phyloP scores from a whole-genome alignment of 2,888 invertebrate species.

The Ormia ochracea region DNA sequence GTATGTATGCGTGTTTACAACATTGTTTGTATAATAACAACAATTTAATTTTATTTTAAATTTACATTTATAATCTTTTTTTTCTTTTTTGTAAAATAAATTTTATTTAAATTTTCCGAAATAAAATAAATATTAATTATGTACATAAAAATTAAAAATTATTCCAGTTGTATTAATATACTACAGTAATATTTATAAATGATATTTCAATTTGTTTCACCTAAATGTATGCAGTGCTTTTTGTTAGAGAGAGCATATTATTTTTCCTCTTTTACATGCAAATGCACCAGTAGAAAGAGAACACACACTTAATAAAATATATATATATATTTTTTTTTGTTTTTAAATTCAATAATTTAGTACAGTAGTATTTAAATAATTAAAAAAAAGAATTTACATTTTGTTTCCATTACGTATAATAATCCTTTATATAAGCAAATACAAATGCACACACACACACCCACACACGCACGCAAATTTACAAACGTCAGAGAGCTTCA shows the following conservation, averaged over 20 bases:
- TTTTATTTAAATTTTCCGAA: too few relatives aligned
- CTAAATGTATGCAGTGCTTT: too few relatives aligned
- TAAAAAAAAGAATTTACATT: not conserved
- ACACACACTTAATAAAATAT: not conserved
- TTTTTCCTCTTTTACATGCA: too few relatives aligned
- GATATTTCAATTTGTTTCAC: too few relatives aligned
- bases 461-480: not conserved
- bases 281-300: not conserved
- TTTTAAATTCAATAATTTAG: not conserved
- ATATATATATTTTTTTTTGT: not conserved
- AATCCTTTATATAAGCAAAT: not conserved
- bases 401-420: not conserved
- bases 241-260: too few relatives aligned
- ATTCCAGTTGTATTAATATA: too few relatives aligned
- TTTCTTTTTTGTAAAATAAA: too few relatives aligned
- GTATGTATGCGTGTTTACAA: not conserved
- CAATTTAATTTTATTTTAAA: too few relatives aligned
- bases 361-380: not conserved
- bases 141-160: too few relatives aligned
- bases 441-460: not conserved
- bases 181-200: too few relatives aligned
- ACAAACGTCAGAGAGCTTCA: not conserved
- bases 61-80: too few relatives aligned
- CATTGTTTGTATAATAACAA: slow-evolving; percentile 18
- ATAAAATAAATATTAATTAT: too few relatives aligned